Evolutionary conservation across 2,797 vertebrate genomes (phyloP).

Genomic region (Myotis pilosus): DNA sequence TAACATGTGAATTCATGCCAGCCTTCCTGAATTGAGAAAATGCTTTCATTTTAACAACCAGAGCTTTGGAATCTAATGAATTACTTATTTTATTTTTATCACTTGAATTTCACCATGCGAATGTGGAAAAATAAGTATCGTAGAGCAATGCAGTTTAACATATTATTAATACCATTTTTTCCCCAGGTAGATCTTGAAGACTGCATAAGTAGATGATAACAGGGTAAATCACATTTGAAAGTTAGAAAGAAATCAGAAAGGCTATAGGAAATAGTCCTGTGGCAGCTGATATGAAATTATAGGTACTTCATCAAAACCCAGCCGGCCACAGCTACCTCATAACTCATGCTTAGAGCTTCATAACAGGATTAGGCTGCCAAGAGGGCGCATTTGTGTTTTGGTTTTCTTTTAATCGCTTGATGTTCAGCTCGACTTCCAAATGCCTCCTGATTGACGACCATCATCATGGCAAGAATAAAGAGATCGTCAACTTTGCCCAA

Average conservation of each 20-base stretch:
- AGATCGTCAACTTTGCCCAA: slow-evolving; percentile 58
- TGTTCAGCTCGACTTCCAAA: slow-evolving; percentile 68
- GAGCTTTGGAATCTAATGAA: slow-evolving; percentile 67
- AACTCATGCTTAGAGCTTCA: slow-evolving; percentile 68
- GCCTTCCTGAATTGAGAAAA: slow-evolving; percentile 34
- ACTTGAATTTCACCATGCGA: slow-evolving; percentile 48
- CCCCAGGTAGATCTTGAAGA: slow-evolving; percentile 69
- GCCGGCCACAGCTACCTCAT: slow-evolving; percentile 60
- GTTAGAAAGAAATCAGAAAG: slow-evolving; percentile 65
- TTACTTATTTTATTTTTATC: slow-evolving; percentile 73
- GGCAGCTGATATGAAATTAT: slow-evolving; percentile 75
- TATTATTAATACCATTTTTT: slow-evolving; percentile 65
- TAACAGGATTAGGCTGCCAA: slow-evolving; percentile 77
- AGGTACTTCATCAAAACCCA: slow-evolving; percentile 73
- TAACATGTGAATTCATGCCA: slow-evolving; percentile 31
- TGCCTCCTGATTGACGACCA: slow-evolving; percentile 64
- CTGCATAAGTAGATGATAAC: slow-evolving; percentile 69
- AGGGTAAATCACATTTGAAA: slow-evolving; percentile 72
- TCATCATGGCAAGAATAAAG: slow-evolving; percentile 68
- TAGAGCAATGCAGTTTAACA: slow-evolving; percentile 61
- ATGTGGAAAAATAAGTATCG: slow-evolving; percentile 66
- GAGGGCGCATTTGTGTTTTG: slow-evolving; percentile 71
- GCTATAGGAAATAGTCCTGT: slow-evolving; percentile 65
- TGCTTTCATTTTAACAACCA: slow-evolving; percentile 50
- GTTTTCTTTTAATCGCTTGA: slow-evolving; percentile 75